Evolutionary conservation across 2,888 invertebrate genomes (phyloP).

Genomic region (Subacronicta megacephala): DNA sequence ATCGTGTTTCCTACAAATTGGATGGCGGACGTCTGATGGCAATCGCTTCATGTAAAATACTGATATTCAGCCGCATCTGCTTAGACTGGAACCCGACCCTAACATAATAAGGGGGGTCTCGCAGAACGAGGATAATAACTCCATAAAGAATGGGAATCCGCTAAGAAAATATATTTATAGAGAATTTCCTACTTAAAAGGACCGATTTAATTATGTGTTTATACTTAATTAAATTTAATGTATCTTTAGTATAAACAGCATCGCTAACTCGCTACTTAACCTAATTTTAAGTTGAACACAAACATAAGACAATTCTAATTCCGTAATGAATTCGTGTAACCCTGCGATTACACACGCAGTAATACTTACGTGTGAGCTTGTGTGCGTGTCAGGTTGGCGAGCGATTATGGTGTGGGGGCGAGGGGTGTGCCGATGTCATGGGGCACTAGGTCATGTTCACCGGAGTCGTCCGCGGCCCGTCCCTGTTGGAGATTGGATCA

Average conservation of each 20-base stretch:
- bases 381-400: slow-evolving; percentile 81
- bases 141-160: no score
- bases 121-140: no score
- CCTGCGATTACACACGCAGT: slow-evolving; percentile 26
- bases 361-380: slow-evolving; percentile 72
- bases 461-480: slow-evolving; percentile 67
- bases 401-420: slow-evolving; percentile 70
- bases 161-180: no score
- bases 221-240: slow-evolving; percentile 13
- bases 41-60: no score
- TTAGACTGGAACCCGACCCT: no score
- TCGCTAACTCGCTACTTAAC: slow-evolving; percentile 9
- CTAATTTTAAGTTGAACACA: slow-evolving; percentile 18
- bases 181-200: no score
- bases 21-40: no score
- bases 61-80: no score
- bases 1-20: no score
- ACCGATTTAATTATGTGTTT: no score
- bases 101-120: no score
- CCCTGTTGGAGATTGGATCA: slow-evolving; percentile 67
- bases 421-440: slow-evolving; percentile 81
- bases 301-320: slow-evolving; percentile 22
- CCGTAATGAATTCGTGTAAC: slow-evolving; percentile 8
- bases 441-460: slow-evolving; percentile 87
- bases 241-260: not conserved